Evolutionary conservation across 2,113 vertebrate genomes (phyloP).

Genomic region (Ptyas mucosa): DNA sequence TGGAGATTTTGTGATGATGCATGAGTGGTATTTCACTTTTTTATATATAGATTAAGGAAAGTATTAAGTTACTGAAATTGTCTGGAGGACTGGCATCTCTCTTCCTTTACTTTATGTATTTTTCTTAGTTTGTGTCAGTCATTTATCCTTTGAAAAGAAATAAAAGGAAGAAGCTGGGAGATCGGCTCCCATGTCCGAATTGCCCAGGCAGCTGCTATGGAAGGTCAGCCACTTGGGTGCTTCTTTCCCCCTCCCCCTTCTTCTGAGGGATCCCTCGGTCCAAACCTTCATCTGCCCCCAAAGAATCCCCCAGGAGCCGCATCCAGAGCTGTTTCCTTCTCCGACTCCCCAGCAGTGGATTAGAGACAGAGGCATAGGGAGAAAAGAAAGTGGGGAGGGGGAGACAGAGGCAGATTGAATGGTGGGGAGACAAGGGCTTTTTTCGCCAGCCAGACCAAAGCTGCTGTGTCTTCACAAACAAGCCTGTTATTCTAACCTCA

Average conservation of each 20-base stretch:
- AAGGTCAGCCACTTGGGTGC: neutral
- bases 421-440: conserved; percentile 42
- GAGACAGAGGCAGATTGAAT: conserved; percentile 24
- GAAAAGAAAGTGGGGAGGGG: neutral
- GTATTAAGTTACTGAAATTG: neutral
- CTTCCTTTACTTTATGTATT: neutral
- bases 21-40: too few species aligned
- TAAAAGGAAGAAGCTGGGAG: neutral
- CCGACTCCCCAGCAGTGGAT: conserved; percentile 46
- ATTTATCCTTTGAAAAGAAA: neutral
- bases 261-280: neutral
- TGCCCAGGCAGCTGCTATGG: neutral
- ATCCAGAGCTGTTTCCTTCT: conserved; percentile 5
- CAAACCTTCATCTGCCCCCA: neutral
- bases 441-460: conserved; percentile 65
- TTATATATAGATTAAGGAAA: neutral
- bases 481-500: conserved; percentile 62
- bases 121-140: neutral
- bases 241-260: neutral
- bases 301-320: neutral
- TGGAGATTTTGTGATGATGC: too few species aligned
- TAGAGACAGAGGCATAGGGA: conserved; percentile 21
- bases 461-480: conserved; percentile 59
- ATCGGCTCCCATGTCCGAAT: neutral
- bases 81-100: neutral